Evolutionary conservation across 2,888 invertebrate species (phyloP).

Genomic region (Cheilosia grossa): DNA sequence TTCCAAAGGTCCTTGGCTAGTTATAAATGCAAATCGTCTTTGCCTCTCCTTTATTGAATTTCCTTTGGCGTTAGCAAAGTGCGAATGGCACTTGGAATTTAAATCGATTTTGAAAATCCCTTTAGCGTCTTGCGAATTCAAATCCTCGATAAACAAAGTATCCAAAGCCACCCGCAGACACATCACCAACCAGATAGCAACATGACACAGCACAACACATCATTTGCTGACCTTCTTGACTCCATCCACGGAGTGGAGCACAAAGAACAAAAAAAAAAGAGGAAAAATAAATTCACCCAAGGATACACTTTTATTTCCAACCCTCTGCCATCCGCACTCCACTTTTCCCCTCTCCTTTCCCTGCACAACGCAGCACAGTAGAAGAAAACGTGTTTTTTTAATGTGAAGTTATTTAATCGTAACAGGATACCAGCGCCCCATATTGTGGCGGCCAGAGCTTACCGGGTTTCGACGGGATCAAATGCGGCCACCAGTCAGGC

Average conservation of each 20-base stretch:
- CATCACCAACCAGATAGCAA: conserved; percentile 30
- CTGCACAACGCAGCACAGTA: conserved; percentile 43
- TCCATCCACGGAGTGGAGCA: conserved; percentile 8
- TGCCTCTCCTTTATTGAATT: conserved; percentile 52
- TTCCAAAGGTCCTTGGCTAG: conserved; percentile 14
- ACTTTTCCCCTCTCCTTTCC: not conserved
- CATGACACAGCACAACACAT: conserved; percentile 17
- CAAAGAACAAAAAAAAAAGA: too few species aligned
- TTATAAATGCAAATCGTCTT: conserved; percentile 62
- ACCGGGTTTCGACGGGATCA: conserved; percentile 81
- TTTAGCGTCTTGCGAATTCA: conserved; percentile 38
- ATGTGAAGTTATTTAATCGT: conserved; percentile 72
- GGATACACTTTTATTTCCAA: conserved; percentile 46
- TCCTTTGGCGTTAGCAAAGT: conserved; percentile 49
- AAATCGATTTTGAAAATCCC: conserved; percentile 61
- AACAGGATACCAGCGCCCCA: conserved; percentile 85
- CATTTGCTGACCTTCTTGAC: conserved; percentile 56
- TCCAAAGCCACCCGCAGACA: conserved; percentile 28
- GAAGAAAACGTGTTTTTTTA: conserved; percentile 69
- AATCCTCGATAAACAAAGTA: conserved; percentile 46
- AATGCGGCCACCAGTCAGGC: conserved; percentile 66
- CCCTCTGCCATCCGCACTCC: not conserved
- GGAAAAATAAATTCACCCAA: conserved; percentile 25
- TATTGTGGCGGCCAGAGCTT: conserved; percentile 85
- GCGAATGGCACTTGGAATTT: conserved; percentile 61